phyloP scores from a whole-genome alignment of 2,113 vertebrate species.

The Atrichornis clamosus region DNA sequence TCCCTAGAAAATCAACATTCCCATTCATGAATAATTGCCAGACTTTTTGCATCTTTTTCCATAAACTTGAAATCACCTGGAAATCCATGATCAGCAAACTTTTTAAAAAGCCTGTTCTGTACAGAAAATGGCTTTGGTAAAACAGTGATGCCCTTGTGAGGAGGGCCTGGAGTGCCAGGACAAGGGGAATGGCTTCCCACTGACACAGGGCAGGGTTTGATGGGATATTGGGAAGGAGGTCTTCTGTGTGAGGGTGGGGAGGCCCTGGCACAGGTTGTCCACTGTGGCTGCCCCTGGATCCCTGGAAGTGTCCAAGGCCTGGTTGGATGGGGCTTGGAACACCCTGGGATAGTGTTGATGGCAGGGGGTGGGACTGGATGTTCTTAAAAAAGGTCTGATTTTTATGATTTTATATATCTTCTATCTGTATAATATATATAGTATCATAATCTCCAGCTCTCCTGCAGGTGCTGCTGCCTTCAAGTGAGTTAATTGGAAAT shows the following conservation, averaged over 20 bases:
- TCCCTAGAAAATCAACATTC: neutral
- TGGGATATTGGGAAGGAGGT: neutral
- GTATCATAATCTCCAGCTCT: neutral
- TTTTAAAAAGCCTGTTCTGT: neutral
- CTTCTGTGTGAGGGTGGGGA: fast-evolving
- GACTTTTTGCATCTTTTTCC: neutral
- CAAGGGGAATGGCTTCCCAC: neutral
- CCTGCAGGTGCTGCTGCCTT: neutral
- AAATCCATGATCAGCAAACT: neutral
- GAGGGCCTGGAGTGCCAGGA: neutral
- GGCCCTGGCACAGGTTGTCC: neutral
- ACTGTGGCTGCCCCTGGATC: neutral
- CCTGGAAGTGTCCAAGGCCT: neutral
- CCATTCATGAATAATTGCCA: neutral
- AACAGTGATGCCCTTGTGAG: neutral
- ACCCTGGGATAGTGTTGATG: fast-evolving
- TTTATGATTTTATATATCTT: neutral
- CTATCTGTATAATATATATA: neutral
- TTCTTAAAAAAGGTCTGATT: neutral
- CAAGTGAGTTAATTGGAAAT: neutral
- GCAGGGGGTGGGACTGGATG: neutral
- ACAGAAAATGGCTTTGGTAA: neutral
- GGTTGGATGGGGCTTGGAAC: neutral
- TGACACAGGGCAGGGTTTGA: fast-evolving
- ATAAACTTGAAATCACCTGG: neutral